phyloP scores from a whole-genome alignment of 2,888 invertebrate genomes.

The Dione vanillae region DNA sequence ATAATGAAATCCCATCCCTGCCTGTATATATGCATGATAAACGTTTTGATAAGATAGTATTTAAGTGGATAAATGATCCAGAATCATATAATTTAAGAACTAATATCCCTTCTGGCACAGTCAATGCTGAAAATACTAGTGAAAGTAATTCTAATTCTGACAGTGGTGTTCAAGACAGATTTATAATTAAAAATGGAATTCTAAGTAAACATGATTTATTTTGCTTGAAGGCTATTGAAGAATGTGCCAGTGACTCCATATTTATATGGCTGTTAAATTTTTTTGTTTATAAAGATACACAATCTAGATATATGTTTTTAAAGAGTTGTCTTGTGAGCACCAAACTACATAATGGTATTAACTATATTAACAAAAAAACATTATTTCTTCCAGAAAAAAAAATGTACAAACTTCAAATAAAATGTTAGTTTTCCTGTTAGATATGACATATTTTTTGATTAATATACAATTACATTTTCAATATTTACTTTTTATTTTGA shows the following conservation, averaged over 20 bases:
- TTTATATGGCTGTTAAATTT: constrained; percentile 62
- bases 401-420: constrained; percentile 10
- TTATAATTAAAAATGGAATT: constrained; percentile 45
- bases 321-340: constrained; percentile 48
- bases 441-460: too few relatives aligned
- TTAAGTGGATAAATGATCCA: constrained; percentile 47
- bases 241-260: constrained; percentile 48
- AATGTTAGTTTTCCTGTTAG: background rate
- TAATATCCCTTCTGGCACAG: background rate
- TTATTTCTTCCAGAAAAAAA: background rate
- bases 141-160: background rate
- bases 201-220: constrained; percentile 56
- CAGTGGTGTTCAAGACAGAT: constrained; percentile 42
- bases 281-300: constrained; percentile 57
- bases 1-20: constrained; percentile 52
- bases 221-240: constrained; percentile 57
- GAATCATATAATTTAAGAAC: constrained; percentile 15
- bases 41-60: constrained; percentile 53
- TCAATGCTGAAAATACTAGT: background rate
- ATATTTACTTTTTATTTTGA: too few relatives aligned
- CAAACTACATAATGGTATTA: constrained; percentile 65
- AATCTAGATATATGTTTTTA: constrained; percentile 59
- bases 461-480: too few relatives aligned
- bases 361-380: background rate
- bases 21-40: constrained; percentile 60